Conservation (phyloP, 1,140 invertebrate species). For the Trissolcus basalis region DNA sequence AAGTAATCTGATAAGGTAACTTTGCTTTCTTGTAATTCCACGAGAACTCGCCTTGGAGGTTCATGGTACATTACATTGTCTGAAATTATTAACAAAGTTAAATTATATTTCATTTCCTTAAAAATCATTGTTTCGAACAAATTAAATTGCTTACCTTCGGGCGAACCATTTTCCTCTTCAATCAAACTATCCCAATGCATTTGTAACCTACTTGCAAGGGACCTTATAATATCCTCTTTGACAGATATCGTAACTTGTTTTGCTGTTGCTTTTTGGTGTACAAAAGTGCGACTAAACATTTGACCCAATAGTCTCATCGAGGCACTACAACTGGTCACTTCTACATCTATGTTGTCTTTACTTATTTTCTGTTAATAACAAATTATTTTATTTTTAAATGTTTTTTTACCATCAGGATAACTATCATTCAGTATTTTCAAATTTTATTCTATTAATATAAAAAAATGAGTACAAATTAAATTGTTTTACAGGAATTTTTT, state of each 20-base stretch:
- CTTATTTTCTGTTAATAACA: conserved; percentile 44
- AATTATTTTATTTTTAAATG: conserved; percentile 6
- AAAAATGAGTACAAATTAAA: too few relatives aligned
- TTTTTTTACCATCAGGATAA: not conserved
- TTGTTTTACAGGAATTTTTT: too few relatives aligned
- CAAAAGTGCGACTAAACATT: conserved; percentile 82
- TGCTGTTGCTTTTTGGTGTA: conserved; percentile 83
- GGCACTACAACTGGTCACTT: conserved; percentile 65
- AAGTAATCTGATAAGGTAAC: conserved; percentile 88
- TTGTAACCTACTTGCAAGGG: conserved; percentile 85
- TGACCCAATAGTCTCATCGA: conserved; percentile 80
- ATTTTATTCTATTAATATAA: too few relatives aligned
- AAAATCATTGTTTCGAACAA: not conserved
- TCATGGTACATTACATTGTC: conserved; percentile 85
- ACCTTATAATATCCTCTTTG: conserved; percentile 86
- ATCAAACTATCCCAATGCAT: conserved; percentile 91
- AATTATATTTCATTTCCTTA: not conserved
- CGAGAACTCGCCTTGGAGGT: conserved; percentile 85
- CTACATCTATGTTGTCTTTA: conserved; percentile 71
- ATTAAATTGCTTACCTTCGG: conserved; percentile 75
- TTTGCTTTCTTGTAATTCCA: conserved; percentile 80
- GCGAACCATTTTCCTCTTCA: conserved; percentile 83
- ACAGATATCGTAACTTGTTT: conserved; percentile 81
- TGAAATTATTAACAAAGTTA: conserved; percentile 59
- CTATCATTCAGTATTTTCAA: too few relatives aligned